Evolutionary conservation across 2,888 invertebrate species (phyloP).

Genomic region (Tetanocera ferruginea): DNA sequence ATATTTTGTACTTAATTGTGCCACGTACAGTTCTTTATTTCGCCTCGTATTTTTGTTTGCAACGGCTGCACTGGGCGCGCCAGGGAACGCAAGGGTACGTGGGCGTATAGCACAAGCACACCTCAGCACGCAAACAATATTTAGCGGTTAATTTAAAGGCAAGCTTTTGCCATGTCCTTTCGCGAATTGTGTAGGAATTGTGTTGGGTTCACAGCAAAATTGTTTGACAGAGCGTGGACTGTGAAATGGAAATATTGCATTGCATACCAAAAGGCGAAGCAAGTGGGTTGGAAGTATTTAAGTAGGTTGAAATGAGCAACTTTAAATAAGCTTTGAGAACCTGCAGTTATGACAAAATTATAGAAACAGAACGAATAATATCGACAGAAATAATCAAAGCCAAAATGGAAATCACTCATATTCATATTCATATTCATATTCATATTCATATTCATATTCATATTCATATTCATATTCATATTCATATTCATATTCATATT

Average conservation of each 20-base stretch:
- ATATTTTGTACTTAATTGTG: constrained; percentile 31
- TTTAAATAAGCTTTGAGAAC: no score
- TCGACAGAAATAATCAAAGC: neutral
- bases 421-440: no score
- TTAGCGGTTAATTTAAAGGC: no score
- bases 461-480: no score
- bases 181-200: neutral
- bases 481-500: no score
- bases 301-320: no score
- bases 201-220: neutral
- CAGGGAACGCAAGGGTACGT: no score
- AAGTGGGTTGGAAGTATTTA: neutral
- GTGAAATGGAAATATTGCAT: constrained; percentile 11
- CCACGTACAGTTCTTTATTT: constrained; percentile 27
- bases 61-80: constrained; percentile 9
- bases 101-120: no score
- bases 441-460: no score
- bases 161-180: neutral
- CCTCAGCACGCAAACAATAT: no score
- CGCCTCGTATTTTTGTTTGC: neutral
- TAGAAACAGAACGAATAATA: no score
- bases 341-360: no score
- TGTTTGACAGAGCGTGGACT: constrained; percentile 13
- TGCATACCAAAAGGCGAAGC: constrained; percentile 8
- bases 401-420: neutral